These are phyloP conservation scores for Thymelicus sylvestris DNA, from an alignment of 2,888 invertebrate genomes.

Conservation along the genomic window DNA sequence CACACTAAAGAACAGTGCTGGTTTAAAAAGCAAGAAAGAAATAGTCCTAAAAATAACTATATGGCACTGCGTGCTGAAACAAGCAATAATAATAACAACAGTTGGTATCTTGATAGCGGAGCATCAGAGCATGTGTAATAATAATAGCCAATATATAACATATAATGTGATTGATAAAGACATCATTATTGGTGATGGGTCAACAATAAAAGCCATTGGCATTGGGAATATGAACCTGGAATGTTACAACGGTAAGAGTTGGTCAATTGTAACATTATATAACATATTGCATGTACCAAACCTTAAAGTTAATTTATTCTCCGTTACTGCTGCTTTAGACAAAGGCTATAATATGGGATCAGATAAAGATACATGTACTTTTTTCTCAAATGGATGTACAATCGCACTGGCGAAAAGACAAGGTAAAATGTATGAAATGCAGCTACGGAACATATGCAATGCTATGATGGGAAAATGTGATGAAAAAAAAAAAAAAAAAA, in stretches of 20 bases:
- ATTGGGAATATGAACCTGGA: neutral
- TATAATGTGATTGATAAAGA: neutral
- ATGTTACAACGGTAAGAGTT: neutral
- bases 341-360: neutral
- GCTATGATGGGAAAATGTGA: slow-evolving; percentile 22
- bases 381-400: neutral
- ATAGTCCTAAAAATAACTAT: neutral
- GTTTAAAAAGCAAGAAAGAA: slow-evolving; percentile 24
- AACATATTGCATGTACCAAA: neutral
- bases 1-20: slow-evolving; percentile 32
- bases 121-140: slow-evolving; percentile 37
- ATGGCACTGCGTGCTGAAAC: neutral
- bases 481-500: too few species aligned
- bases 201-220: neutral
- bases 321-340: neutral
- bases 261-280: neutral
- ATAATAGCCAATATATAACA: neutral
- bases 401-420: slow-evolving; percentile 22
- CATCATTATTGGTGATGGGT: slow-evolving; percentile 4
- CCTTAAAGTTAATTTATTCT: neutral
- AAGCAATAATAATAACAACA: neutral
- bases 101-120: slow-evolving; percentile 35
- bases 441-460: slow-evolving; percentile 3
- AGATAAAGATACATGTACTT: neutral
- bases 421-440: slow-evolving; percentile 33